Evolutionary conservation across 2,113 vertebrate genomes (phyloP).

Genomic region (Heliornis fulica): DNA sequence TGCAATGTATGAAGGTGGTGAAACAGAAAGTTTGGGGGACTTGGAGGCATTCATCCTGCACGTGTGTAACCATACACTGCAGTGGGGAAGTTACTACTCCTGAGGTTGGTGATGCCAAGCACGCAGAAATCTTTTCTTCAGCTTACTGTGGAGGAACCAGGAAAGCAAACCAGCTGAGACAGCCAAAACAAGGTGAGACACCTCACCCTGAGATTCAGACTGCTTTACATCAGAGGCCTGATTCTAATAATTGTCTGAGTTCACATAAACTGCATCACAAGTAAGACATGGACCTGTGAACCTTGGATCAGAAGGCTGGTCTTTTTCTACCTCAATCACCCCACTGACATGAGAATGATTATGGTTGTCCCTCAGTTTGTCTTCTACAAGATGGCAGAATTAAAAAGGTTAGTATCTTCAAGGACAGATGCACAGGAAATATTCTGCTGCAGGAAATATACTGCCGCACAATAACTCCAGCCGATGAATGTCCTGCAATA

Average conservation of each 20-base stretch:
- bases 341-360: neutral
- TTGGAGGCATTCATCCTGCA: accelerated
- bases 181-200: neutral
- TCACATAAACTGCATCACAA: neutral
- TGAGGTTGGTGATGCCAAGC: neutral
- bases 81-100: neutral
- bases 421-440: neutral
- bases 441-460: too few relatives aligned
- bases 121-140: neutral
- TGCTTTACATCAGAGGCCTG: neutral
- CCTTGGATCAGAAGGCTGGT: neutral
- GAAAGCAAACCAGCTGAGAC: neutral
- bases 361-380: neutral
- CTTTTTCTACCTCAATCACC: neutral
- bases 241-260: neutral
- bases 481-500: neutral
- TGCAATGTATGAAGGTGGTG: accelerated
- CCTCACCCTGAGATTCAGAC: neutral
- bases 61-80: neutral
- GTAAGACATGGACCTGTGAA: neutral
- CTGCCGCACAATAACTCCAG: neutral
- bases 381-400: neutral
- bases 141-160: neutral
- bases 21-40: neutral
- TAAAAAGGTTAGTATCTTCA: neutral